Percentiles rank a stretch among this genome's conserved stretches.
phyloP scores from a whole-genome alignment of 2,113 vertebrate genomes.

The Lutjanus erythropterus region DNA sequence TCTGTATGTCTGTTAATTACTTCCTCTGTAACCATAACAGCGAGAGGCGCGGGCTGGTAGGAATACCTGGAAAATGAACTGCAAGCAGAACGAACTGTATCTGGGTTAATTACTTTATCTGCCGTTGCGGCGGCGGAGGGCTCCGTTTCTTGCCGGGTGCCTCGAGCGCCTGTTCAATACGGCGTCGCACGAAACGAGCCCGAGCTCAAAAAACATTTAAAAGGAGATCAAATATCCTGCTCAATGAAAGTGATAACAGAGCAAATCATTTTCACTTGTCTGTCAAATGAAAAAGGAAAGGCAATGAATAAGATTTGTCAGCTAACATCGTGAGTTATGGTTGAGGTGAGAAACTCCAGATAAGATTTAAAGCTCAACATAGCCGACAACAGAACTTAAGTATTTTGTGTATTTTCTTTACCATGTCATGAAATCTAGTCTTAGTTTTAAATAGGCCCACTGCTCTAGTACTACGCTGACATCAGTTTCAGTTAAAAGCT shows the following conservation, averaged over 20 bases:
- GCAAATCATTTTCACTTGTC: neutral
- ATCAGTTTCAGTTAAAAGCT: too few relatives aligned
- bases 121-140: neutral
- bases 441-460: too few relatives aligned
- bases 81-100: slow-evolving; percentile 61
- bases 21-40: slow-evolving; percentile 64
- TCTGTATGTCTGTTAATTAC: slow-evolving; percentile 81
- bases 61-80: slow-evolving; percentile 66
- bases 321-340: neutral
- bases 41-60: slow-evolving; percentile 30
- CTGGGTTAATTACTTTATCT: slow-evolving; percentile 77
- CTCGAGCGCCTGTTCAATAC: slow-evolving; percentile 8
- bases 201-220: neutral
- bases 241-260: neutral
- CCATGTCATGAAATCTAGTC: too few relatives aligned
- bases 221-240: too few relatives aligned
- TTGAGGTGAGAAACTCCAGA: too few relatives aligned
- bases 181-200: slow-evolving; percentile 9
- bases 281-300: neutral
- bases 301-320: neutral
- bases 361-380: too few relatives aligned
- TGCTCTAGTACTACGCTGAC: too few relatives aligned
- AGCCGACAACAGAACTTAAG: too few relatives aligned
- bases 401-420: too few relatives aligned
- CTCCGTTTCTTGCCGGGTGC: slow-evolving; percentile 24